Conservation (phyloP, 2,888 invertebrate genomes). For the Apodemia mormo region DNA sequence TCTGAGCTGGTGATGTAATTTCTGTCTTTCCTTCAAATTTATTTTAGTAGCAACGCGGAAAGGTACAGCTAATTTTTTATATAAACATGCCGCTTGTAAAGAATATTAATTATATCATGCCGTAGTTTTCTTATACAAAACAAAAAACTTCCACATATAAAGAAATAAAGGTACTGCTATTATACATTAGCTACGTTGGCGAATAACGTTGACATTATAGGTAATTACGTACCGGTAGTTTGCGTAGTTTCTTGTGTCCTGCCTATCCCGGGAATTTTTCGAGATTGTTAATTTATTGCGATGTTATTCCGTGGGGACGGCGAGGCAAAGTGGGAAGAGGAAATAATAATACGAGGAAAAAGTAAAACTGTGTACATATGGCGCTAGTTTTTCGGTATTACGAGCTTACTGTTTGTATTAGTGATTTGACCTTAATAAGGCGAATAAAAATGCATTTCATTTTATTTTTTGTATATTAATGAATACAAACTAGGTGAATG, state of each 20-base stretch:
- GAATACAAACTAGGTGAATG: no score
- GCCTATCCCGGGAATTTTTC: slow-evolving; percentile 10
- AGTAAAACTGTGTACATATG: slow-evolving; percentile 22
- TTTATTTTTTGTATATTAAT: no score
- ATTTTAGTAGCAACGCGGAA: no score
- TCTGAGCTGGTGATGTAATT: no score
- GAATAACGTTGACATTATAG: slow-evolving; percentile 12
- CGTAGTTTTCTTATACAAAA: no score
- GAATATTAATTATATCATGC: no score
- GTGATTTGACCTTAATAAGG: not conserved
- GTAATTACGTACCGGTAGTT: slow-evolving; percentile 16
- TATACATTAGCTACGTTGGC: slow-evolving; percentile 13
- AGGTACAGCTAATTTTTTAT: no score
- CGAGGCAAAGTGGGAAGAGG: slow-evolving; percentile 30
- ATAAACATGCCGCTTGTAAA: no score
- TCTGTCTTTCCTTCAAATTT: no score
- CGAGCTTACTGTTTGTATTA: not conserved
- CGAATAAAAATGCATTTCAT: not conserved
- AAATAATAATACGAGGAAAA: slow-evolving; percentile 34
- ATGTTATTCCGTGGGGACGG: slow-evolving; percentile 44
- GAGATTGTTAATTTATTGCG: slow-evolving; percentile 51
- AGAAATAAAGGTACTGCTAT: not conserved
- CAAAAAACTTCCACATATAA: not conserved
- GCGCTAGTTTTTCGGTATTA: not conserved
- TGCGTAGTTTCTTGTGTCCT: slow-evolving; percentile 3